Conservation (phyloP, 2,113 vertebrate genomes). For the Pristiophorus japonicus region DNA sequence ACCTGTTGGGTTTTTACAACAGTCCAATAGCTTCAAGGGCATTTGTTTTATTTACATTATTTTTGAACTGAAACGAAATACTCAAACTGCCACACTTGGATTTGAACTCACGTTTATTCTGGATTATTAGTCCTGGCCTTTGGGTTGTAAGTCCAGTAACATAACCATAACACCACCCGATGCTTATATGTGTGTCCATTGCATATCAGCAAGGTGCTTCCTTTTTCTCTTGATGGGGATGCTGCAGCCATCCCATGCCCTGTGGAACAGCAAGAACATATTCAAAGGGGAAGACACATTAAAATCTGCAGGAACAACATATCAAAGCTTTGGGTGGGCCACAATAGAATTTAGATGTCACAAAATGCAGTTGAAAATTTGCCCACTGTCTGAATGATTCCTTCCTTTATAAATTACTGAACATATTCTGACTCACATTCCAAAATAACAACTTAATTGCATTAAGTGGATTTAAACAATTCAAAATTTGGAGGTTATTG, state of each 20-base stretch:
- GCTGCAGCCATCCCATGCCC: neutral
- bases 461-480: constrained; percentile 25
- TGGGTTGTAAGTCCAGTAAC: neutral
- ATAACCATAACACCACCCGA: neutral
- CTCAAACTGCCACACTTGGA: neutral
- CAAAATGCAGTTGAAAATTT: neutral
- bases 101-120: neutral
- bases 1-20: neutral
- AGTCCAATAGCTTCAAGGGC: neutral
- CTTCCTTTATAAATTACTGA: constrained; percentile 14
- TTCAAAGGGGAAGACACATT: neutral
- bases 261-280: neutral
- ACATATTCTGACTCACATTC: neutral
- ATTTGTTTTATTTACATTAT: neutral
- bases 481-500: constrained; percentile 9
- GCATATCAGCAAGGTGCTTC: neutral
- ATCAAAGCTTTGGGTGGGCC: neutral
- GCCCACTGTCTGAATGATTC: constrained; percentile 10
- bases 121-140: neutral
- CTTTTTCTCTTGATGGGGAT: neutral
- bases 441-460: constrained; percentile 33
- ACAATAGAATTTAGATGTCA: neutral
- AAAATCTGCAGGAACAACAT: neutral
- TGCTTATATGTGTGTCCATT: neutral
- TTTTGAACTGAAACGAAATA: neutral